Percentiles rank a stretch among this genome's conserved stretches.
These are phyloP conservation scores for Sitobion miscanthi DNA, from an alignment of 1,140 invertebrate species.

Conservation along the genomic window DNA sequence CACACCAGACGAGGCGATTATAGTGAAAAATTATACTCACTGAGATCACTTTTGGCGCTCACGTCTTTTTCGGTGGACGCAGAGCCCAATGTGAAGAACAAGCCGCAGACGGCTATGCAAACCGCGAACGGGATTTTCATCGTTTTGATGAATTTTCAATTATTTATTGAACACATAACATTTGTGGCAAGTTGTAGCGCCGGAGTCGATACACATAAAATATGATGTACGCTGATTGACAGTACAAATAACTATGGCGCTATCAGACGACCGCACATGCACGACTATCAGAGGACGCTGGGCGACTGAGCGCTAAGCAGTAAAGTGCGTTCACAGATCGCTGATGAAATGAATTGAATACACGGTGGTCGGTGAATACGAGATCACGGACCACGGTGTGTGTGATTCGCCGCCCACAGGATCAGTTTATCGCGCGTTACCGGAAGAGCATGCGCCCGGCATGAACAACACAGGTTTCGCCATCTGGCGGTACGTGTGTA, in stretches of 20 bases:
- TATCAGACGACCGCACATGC: not conserved
- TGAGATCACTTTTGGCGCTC: not conserved
- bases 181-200: not conserved
- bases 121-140: not conserved
- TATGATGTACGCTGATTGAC: not conserved
- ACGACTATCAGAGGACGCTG: not conserved
- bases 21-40: not conserved
- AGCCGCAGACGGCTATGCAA: not conserved
- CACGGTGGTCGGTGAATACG: too few species aligned
- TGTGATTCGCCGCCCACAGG: not conserved
- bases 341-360: not conserved
- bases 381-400: too few species aligned
- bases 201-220: not conserved
- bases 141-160: not conserved
- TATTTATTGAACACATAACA: not conserved
- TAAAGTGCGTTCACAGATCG: too few species aligned
- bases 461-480: not conserved
- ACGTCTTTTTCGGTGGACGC: not conserved
- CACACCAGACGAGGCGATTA: not conserved
- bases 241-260: not conserved
- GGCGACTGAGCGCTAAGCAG: too few species aligned
- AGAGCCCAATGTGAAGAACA: not conserved
- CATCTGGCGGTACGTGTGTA: not conserved
- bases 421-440: not conserved
- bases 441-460: not conserved